A percentile compares a stretch with the other conserved stretches of the same genome.
phyloP scores from a whole-genome alignment of 2,797 vertebrate species.

The Onychomys arenicola region DNA sequence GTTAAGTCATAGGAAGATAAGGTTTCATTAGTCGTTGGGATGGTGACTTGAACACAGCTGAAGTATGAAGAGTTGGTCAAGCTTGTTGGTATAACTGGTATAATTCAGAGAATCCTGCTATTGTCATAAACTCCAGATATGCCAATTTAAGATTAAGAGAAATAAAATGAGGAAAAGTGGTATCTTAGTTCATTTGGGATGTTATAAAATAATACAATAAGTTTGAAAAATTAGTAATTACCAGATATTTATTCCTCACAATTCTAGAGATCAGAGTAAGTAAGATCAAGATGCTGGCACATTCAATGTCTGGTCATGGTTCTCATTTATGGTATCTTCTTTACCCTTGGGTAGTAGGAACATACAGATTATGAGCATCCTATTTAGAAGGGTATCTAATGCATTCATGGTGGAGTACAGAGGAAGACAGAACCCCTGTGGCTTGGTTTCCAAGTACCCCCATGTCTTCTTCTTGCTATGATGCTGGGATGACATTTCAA shows the following conservation, averaged over 20 bases:
- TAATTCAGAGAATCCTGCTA: background rate
- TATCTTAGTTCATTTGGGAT: background rate
- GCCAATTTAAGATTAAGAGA: background rate
- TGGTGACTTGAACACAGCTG: background rate
- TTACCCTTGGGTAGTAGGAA: background rate
- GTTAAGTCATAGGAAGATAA: background rate
- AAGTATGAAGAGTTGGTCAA: background rate
- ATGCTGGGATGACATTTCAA: background rate
- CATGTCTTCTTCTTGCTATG: background rate
- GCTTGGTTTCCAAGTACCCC: background rate
- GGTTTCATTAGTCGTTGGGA: background rate
- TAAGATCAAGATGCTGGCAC: background rate
- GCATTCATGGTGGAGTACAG: background rate
- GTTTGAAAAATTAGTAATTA: background rate
- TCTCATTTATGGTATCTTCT: background rate
- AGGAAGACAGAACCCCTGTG: background rate
- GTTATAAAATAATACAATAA: background rate
- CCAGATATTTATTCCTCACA: background rate
- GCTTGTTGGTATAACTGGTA: background rate
- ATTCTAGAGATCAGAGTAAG: background rate
- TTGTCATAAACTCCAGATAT: background rate
- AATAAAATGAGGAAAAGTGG: background rate
- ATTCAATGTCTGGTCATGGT: background rate
- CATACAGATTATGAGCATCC: background rate
- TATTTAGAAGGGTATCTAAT: background rate